These are phyloP conservation scores for Mesembrinibis cayennensis DNA, from an alignment of 2,113 vertebrate species.

Conservation along the genomic window DNA sequence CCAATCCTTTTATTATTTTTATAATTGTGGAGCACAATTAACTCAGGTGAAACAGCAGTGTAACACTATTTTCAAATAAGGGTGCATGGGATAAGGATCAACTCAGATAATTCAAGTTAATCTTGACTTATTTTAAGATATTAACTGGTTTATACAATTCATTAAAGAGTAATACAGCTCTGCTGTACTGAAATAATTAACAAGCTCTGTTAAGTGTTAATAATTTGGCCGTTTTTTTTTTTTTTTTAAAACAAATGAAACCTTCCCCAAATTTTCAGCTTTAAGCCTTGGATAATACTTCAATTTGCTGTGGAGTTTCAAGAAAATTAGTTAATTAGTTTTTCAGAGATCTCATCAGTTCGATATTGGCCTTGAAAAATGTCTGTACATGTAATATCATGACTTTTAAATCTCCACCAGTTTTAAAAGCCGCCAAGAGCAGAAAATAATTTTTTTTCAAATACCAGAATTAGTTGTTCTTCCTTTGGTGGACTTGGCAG, in stretches of 20 bases:
- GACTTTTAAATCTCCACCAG: background rate
- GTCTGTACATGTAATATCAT: background rate
- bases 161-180: background rate
- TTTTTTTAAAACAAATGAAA: background rate
- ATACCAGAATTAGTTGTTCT: background rate
- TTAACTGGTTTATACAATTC: background rate
- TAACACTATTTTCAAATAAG: background rate
- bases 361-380: slow-evolving; percentile 26
- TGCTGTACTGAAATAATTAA: background rate
- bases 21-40: background rate
- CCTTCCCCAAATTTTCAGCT: background rate
- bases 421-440: background rate
- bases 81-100: background rate
- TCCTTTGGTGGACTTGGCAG: background rate
- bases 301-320: slow-evolving; percentile 28
- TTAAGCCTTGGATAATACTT: slow-evolving; percentile 24
- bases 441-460: background rate
- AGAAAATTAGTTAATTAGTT: slow-evolving; percentile 48
- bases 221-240: background rate
- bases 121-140: background rate
- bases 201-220: background rate
- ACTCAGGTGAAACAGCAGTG: background rate
- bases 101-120: background rate
- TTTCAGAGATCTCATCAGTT: slow-evolving; percentile 44
- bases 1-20: background rate